Base-by-base conservation (phyloP, 2,113 vertebrate species). In the Naja naja region DNA sequence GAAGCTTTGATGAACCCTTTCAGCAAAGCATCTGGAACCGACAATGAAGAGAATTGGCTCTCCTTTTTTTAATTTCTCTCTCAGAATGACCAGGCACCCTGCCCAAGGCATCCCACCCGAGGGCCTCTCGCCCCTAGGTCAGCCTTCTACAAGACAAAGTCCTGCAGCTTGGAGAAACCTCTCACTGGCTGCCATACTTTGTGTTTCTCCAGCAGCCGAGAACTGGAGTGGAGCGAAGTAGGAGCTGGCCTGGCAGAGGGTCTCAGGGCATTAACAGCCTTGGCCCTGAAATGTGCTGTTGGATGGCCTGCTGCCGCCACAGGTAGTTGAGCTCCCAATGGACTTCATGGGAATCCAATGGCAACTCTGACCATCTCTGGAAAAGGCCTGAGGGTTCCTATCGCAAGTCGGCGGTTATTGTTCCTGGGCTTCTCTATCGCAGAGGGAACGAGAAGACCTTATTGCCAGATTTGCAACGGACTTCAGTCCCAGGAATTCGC, bases 391-490 rank as follows among this genome's bases (percentile, higher is more conserved):
- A 52, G 0, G 0, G 27, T 60, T 58, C 64, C 4, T 95, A 56
- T 20, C 18, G 3, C 55, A n/a, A 45, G 90, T 85, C 34, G 0
- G 27, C 11, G 0, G 9, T 18, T 64, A 27, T 55, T 91, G 93
- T n/a, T 30, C 22, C 1, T 5, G 0, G 0, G 2, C 3, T 91
- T 47, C 97, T 97, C 97, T 97, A 98, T 93, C 95, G 97, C 93
- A 99, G 94, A 39, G 98, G 98, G 96, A 99, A 97, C 1, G 96
- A 97, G 95, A 98, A 99, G 56, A 98, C 96, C 94, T 99, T 99
- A 97, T 99, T 99, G 94, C 99, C 99, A 0, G 98, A 98, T 93
- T 98, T 99, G 97, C 99, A 99, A 91, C 97, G 98, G 87, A 99
- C 96, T 93, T 99, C 97, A 4, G 96, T 95, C 3, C 98, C 98